Evolutionary conservation across 30 jellyfish, hydroid and myxozoan genomes (phyloP).

Genomic region (Haliclystus octoradiatus): DNA sequence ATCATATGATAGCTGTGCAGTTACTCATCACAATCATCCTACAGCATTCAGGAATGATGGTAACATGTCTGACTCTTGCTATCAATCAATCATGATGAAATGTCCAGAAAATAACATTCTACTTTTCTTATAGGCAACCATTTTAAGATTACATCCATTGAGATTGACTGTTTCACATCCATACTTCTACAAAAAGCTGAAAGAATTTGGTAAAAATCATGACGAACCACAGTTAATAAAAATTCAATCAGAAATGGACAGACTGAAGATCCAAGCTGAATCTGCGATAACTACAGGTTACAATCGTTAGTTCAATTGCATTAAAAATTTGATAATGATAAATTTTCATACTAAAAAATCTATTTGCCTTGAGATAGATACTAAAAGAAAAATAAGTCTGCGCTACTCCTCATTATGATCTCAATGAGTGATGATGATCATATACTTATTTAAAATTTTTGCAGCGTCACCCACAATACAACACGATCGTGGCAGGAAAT

Average conservation of each 20-base stretch:
- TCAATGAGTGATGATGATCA: neutral
- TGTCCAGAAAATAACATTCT: no score
- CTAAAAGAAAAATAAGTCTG: no score
- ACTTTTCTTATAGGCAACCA: no score
- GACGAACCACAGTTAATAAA: neutral
- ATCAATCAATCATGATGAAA: no score
- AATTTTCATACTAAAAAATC: no score
- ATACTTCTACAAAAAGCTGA: neutral
- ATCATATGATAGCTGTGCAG: conserved; percentile 26
- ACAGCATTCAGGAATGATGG: conserved; percentile 21
- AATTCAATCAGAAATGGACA: neutral
- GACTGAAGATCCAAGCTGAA: neutral
- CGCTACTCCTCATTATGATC: neutral
- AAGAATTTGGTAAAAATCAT: neutral
- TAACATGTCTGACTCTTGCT: neutral
- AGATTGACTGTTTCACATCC: neutral
- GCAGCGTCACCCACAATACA: neutral
- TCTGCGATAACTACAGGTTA: no score
- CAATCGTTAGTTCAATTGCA: no score
- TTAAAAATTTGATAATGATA: no score
- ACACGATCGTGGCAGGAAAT: neutral
- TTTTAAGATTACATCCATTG: neutral
- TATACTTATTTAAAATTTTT: no score
- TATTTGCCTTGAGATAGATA: no score
- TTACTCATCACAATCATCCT: conserved; percentile 14